A percentile compares a stretch with the other conserved stretches of the same genome.
These are phyloP conservation scores for Montipora sp. DNA, from an alignment of 64 coral and sea anemone species.

Conservation along the genomic window DNA sequence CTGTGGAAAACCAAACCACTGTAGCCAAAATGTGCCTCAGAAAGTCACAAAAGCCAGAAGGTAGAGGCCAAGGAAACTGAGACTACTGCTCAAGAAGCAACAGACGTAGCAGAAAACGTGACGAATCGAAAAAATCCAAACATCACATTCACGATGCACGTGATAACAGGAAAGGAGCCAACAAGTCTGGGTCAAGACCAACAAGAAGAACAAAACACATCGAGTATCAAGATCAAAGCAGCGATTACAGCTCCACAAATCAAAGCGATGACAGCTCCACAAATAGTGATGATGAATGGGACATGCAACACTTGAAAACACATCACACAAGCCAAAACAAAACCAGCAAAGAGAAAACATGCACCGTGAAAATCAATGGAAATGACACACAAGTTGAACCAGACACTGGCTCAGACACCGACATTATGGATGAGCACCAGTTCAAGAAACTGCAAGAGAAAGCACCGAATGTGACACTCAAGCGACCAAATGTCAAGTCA, in stretches of 20 bases:
- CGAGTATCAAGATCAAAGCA: constrained; percentile 6
- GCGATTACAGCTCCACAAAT: constrained; percentile 9
- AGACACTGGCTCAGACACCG: constrained; percentile 54
- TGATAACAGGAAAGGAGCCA: constrained; percentile 18
- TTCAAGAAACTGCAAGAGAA: constrained; percentile 7
- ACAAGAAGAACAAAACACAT: constrained; percentile 36
- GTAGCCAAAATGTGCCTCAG: constrained; percentile 57
- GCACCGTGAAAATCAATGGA: constrained; percentile 58
- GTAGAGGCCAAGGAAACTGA: constrained; percentile 22
- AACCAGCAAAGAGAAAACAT: constrained; percentile 35
- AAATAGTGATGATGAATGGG: constrained; percentile 20
- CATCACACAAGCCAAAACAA: constrained; percentile 34
- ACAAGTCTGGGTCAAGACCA: constrained; percentile 19
- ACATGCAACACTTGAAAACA: constrained; percentile 9
- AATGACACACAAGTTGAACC: constrained; percentile 52
- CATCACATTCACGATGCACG: constrained; percentile 29
- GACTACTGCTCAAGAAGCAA: not conserved
- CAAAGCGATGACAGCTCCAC: constrained; percentile 55
- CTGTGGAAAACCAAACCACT: constrained; percentile 71
- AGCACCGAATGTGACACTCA: constrained; percentile 49
- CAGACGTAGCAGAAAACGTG: not conserved
- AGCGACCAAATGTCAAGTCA: constrained; percentile 31
- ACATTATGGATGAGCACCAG: constrained; percentile 67
- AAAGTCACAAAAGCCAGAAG: not conserved
- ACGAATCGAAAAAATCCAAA: constrained; percentile 16